Evolutionary conservation across 2,888 invertebrate species (phyloP).

Genomic region (Drosophila lutescens): DNA sequence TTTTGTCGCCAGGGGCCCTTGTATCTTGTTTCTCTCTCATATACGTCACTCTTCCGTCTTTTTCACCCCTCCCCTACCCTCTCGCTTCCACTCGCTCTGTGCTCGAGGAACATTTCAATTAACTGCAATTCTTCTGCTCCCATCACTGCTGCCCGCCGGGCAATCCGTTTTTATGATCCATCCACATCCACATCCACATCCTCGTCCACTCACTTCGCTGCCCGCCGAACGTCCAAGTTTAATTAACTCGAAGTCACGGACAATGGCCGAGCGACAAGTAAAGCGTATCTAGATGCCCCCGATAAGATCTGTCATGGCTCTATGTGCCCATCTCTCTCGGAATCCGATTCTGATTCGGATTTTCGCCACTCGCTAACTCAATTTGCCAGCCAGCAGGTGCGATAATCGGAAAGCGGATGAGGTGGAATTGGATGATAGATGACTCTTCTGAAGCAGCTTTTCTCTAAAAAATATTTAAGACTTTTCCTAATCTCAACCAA

Average conservation of each 20-base stretch:
- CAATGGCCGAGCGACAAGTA: constrained; percentile 65
- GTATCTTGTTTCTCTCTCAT: constrained; percentile 16
- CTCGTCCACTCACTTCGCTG: constrained; percentile 24
- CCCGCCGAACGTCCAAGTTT: constrained; percentile 61
- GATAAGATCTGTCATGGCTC: constrained; percentile 66
- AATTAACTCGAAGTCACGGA: constrained; percentile 70
- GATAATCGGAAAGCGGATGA: constrained; percentile 2
- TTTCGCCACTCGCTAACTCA: constrained; percentile 56
- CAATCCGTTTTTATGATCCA: constrained; percentile 69
- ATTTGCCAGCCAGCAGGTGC: constrained; percentile 66
- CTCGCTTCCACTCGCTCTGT: constrained; percentile 14
- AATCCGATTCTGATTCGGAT: constrained; percentile 13
- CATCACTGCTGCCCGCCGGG: constrained; percentile 47
- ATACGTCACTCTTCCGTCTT: neutral
- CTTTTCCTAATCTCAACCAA: no score
- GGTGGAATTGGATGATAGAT: no score
- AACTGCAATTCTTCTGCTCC: constrained; percentile 76
- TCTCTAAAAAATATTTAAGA: no score
- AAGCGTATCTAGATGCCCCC: constrained; percentile 69
- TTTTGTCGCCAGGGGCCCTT: constrained; percentile 60
- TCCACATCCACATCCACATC: constrained; percentile 26
- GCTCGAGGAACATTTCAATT: constrained; percentile 81
- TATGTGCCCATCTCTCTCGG: constrained; percentile 25
- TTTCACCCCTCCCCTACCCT: constrained; percentile 9
- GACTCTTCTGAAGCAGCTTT: no score